phyloP scores from a whole-genome alignment of 1,140 invertebrate genomes.

The Brachionus plicatilis region DNA sequence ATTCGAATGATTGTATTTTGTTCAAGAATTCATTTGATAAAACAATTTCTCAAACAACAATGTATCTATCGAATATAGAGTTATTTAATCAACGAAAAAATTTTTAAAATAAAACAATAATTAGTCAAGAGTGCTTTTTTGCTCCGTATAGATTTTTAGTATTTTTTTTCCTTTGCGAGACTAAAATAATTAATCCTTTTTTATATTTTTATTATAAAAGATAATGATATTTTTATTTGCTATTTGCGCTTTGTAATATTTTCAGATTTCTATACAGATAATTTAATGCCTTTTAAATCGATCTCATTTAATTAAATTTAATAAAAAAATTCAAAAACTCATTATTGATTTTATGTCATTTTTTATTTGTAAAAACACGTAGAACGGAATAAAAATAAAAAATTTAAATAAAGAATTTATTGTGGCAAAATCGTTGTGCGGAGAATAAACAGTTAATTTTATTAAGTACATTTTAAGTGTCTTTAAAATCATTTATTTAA shows the following conservation, averaged over 20 bases:
- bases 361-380: not conserved
- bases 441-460: too few species aligned
- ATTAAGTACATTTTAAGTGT: too few species aligned
- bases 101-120: not conserved
- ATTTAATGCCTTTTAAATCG: slow-evolving; percentile 1
- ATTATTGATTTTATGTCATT: not conserved
- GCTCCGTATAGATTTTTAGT: not conserved
- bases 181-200: not conserved
- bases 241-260: not conserved
- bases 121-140: not conserved
- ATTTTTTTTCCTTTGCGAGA: not conserved
- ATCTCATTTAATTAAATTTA: not conserved
- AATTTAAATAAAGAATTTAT: not conserved
- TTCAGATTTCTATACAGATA: not conserved
- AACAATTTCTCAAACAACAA: not conserved
- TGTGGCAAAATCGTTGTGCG: too few species aligned
- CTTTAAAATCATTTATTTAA: too few species aligned
- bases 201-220: not conserved
- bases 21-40: not conserved
- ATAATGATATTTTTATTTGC: not conserved
- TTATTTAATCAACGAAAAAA: slow-evolving; percentile 23
- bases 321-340: not conserved
- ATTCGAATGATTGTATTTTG: slow-evolving; percentile 15
- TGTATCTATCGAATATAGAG: not conserved
- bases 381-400: not conserved